Evolutionary conservation across 2,113 vertebrate genomes (phyloP), one percentile per base, ranked within the genome.

Genomic region (Cavia aperea): DNA sequence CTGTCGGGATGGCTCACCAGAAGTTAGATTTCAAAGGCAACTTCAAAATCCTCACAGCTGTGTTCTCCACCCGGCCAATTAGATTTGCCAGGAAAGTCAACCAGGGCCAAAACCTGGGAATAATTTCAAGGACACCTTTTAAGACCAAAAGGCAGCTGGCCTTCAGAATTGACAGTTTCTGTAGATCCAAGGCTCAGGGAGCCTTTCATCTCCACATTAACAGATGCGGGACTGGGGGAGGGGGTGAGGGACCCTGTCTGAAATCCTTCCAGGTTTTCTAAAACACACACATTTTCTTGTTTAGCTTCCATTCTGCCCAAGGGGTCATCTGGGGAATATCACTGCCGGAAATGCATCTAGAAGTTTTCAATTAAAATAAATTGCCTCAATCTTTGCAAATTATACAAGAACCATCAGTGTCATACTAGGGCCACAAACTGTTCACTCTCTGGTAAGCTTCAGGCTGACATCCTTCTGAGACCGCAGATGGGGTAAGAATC

Each of bases 91-190:
- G 66, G 84, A 58, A 95, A 91, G 86, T n/a, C 89, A 92, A 58
- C 13, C 0, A 0, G 54, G 84, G 58, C 72, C 81, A 81, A 88
- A 95, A 54, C 84, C 89, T 92, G 87, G 77, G 85, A 94, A 68
- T 79, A 49, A 93, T 90, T 92, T 96, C 90, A 92, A 96, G 95
- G 94, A 92, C 78, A 90, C 29, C 78, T 95, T 95, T 94, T 79
- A 91, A 94, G 90, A 83, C 70, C 72, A 84, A 88, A 96, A 88
- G 93, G 75, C 39, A 39, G 39, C 85, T 21, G 60, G 73, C 93
- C 93, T 89, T 86, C 43, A 83, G 75, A 51, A 75, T 10, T 15
- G 77, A 91, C 60, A 21, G 56, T 88, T 63, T 96, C 95, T 86
- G 43, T 24, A 91, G 87, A 93, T 82, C 60, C 18, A 39, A 73